phyloP scores from a whole-genome alignment of 2,797 vertebrate species.

The Tachyglossus aculeatus region DNA sequence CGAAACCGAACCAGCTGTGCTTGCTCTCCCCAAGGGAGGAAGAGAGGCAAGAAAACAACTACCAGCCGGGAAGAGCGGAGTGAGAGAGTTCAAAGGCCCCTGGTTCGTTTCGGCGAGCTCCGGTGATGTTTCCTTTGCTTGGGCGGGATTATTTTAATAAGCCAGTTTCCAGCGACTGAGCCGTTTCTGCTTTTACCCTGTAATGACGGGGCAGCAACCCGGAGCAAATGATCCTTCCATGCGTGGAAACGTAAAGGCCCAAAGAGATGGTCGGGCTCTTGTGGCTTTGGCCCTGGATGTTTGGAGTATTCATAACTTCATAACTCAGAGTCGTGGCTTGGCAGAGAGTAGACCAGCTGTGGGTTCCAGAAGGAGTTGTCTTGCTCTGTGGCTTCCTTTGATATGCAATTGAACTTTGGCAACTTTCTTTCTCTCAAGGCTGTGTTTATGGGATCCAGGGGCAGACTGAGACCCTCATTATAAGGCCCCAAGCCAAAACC shows the following conservation, averaged over 20 bases:
- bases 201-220: constrained; percentile 53
- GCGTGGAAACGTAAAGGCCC: constrained; percentile 37
- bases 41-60: too few relatives aligned
- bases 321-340: constrained; percentile 50
- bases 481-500: constrained; percentile 42
- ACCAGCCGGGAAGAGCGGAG: not conserved
- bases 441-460: constrained; percentile 54
- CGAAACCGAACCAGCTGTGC: not conserved
- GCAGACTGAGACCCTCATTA: constrained; percentile 47
- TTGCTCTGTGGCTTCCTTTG: constrained; percentile 60
- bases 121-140: constrained; percentile 29
- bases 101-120: constrained; percentile 27
- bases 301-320: constrained; percentile 7
- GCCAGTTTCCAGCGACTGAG: constrained; percentile 30
- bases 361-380: constrained; percentile 50
- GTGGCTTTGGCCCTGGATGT: constrained; percentile 51
- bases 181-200: constrained; percentile 53
- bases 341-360: constrained; percentile 43
- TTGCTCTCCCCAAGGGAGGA: not conserved
- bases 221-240: constrained; percentile 45
- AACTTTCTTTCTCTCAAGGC: constrained; percentile 56
- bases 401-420: constrained; percentile 59
- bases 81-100: not conserved
- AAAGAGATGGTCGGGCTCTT: constrained; percentile 46
- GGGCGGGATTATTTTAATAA: constrained; percentile 35